Evolutionary conservation across 2,888 invertebrate genomes (phyloP).

Genomic region (Patella caerulea): DNA sequence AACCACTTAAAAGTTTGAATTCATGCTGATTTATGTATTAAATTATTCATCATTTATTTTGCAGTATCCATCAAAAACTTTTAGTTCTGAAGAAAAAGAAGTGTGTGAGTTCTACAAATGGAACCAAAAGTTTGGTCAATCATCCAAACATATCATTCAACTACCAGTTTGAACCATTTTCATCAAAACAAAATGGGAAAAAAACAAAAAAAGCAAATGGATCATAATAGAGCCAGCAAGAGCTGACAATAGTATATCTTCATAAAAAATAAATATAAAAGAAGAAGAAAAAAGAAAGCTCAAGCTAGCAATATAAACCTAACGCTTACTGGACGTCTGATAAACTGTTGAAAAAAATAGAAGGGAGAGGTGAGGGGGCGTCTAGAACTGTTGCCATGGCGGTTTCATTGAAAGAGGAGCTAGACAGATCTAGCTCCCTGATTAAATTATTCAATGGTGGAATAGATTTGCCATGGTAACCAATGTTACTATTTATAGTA

Average conservation of each 20-base stretch:
- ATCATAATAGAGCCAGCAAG: neutral
- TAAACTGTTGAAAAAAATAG: neutral
- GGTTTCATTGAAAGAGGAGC: too few relatives aligned
- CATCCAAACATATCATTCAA: neutral
- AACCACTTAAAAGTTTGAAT: too few relatives aligned
- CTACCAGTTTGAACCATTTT: neutral
- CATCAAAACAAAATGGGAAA: neutral
- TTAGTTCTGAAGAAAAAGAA: neutral
- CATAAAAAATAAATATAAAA: neutral
- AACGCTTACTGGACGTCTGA: too few relatives aligned
- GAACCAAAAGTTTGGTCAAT: neutral
- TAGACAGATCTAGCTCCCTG: too few relatives aligned
- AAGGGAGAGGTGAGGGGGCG: neutral
- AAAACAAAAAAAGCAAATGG: neutral
- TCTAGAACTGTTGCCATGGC: neutral
- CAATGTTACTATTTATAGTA: neutral
- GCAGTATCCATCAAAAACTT: neutral
- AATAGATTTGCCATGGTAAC: neutral
- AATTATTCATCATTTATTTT: neutral
- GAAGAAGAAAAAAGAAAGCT: neutral
- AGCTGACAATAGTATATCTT: too few relatives aligned
- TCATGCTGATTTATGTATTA: too few relatives aligned
- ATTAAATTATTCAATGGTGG: neutral
- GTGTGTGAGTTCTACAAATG: neutral
- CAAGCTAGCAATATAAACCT: too few relatives aligned